These are phyloP conservation scores for Anastatus disparis DNA, from an alignment of 1,140 invertebrate genomes.

Conservation along the genomic window DNA sequence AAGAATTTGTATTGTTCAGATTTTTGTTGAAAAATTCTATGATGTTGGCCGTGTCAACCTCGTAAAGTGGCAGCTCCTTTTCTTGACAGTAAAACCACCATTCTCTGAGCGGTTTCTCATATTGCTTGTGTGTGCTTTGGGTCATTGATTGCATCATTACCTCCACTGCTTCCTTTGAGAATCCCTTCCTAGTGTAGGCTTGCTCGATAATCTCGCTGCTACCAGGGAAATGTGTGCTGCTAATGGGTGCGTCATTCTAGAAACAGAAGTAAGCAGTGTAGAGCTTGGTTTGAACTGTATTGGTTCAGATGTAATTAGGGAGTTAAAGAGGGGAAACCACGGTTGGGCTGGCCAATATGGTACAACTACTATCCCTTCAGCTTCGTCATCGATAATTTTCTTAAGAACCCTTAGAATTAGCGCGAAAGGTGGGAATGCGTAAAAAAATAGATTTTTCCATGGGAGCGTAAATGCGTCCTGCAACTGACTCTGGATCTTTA, in stretches of 20 bases:
- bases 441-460: too few relatives aligned
- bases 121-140: not conserved
- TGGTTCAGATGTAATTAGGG: too few relatives aligned
- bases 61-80: not conserved
- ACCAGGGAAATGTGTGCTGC: not conserved
- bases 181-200: not conserved
- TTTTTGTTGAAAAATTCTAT: not conserved
- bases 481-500: not conserved
- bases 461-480: too few relatives aligned
- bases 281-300: too few relatives aligned
- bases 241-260: not conserved
- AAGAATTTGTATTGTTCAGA: not conserved
- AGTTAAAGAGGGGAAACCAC: slow-evolving; percentile 54
- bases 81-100: not conserved
- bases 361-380: too few relatives aligned
- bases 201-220: slow-evolving; percentile 4
- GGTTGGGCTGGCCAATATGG: slow-evolving; percentile 47
- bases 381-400: too few relatives aligned
- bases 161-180: not conserved
- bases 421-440: too few relatives aligned
- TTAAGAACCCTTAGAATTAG: not conserved
- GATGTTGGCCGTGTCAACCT: not conserved
- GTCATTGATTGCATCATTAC: not conserved
- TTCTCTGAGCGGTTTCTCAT: not conserved
- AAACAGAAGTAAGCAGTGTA: not conserved